Evolutionary conservation across 2,797 vertebrate genomes (phyloP), one percentile per base, ranked within the genome.

Genomic region (Buphagus erythrorhynchus): DNA sequence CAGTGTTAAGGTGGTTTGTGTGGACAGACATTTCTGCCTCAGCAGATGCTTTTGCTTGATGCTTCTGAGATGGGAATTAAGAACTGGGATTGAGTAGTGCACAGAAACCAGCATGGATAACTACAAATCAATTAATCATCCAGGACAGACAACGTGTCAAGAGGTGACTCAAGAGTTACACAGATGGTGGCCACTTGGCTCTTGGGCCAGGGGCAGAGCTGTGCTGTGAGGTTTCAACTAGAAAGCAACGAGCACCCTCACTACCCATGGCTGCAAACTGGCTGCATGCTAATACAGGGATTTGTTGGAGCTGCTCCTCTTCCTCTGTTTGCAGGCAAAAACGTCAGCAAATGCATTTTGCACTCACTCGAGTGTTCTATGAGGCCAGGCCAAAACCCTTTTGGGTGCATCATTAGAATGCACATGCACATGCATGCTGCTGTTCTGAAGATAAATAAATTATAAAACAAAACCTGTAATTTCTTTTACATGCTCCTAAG

Each of bases 241-340:
- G 54, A 81, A 78, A 88, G 35, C 58, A 42, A 8, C 0, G 0
- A 88, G 54, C 74, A 66, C 31, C 67, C 36, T 63, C 25, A 6
- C 14, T 45, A 9, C 22, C 24, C 79, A 31, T 0, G 0, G 67
- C 51, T 42, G 10, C 66, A 86, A 62, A 59, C 9, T 17, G 66
- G 40, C n/a, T 73, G 40, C n/a, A 1, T 11, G 33, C 6, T 84
- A 20, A 35, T 0, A 3, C 1, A 3, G 38, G 33, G 51, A 22
- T 73, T 69, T 73, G 40, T 16, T 54, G 31, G 62, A 92, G n/a
- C 49, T 54, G n/a, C 51, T 85, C 4, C 0, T 66, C 86, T 82
- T 28, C 55, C 55, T 78, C 58, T 69, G n/a, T 63, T 74, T 81
- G 18, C 46, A 77, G 52, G 29, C 25, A 69, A 26, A 55, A 79